Evolutionary conservation across 2,888 invertebrate species (phyloP).

Genomic region (Nomada hirtipes): DNA sequence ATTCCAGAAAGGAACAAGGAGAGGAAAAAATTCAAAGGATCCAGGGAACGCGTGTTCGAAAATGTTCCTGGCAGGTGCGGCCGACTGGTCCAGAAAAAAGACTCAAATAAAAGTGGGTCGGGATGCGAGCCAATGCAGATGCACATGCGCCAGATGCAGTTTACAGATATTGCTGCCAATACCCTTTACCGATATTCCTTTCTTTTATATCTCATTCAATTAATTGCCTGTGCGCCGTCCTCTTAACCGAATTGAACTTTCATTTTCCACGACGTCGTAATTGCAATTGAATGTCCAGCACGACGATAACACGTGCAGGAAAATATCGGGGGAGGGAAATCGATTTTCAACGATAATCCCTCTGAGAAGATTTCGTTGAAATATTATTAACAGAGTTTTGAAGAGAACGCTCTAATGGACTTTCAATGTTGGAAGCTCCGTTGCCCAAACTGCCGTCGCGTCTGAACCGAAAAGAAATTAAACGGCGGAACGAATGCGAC

Average conservation of each 20-base stretch:
- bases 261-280: neutral
- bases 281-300: neutral
- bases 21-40: conserved; percentile 30
- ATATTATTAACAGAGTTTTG: neutral
- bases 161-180: conserved; percentile 46
- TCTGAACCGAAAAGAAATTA: too few species aligned
- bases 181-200: neutral
- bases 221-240: neutral
- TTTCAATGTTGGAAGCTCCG: too few species aligned
- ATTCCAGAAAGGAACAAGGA: neutral
- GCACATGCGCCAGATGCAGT: conserved; percentile 50
- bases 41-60: conserved; percentile 46
- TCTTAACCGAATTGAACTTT: neutral
- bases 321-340: neutral
- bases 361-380: neutral
- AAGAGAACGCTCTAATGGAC: too few species aligned
- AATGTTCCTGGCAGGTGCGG: conserved; percentile 57
- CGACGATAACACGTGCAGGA: too few species aligned
- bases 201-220: neutral
- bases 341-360: neutral
- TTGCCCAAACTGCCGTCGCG: too few species aligned
- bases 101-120: conserved; percentile 48
- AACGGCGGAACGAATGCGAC: too few species aligned
- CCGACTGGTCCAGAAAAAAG: conserved; percentile 58
- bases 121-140: conserved; percentile 57